phyloP scores from a whole-genome alignment of 2,888 invertebrate species.

The Sarcophaga rosellei region DNA sequence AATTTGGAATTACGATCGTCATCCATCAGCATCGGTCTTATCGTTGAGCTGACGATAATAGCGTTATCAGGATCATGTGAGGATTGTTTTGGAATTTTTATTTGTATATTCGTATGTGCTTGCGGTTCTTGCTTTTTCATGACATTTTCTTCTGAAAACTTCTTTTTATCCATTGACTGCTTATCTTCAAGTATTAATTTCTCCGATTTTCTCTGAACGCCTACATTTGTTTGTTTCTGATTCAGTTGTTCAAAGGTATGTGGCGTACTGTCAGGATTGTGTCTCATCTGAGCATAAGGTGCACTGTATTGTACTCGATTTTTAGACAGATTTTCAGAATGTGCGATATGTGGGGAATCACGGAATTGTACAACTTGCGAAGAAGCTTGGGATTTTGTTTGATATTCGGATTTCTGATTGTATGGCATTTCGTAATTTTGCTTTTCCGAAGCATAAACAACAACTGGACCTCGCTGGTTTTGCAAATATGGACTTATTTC shows the following conservation, averaged over 20 bases:
- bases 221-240: background rate
- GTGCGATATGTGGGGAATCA: conserved; percentile 42
- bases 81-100: conserved; percentile 73
- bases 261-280: conserved; percentile 70
- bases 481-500: conserved; percentile 75
- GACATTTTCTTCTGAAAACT: conserved; percentile 18
- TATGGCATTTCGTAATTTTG: conserved; percentile 57
- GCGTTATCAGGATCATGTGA: conserved; percentile 70
- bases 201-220: conserved; percentile 38
- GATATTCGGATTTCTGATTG: conserved; percentile 46
- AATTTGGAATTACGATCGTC: conserved; percentile 48
- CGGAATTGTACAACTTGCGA: conserved; percentile 54
- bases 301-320: conserved; percentile 75
- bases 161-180: conserved; percentile 5
- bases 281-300: conserved; percentile 77
- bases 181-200: conserved; percentile 38
- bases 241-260: conserved; percentile 13
- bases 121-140: conserved; percentile 51
- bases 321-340: conserved; percentile 18
- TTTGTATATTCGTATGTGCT: conserved; percentile 74
- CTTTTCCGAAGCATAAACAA: conserved; percentile 73
- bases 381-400: conserved; percentile 26
- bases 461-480: conserved; percentile 70
- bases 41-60: conserved; percentile 73
- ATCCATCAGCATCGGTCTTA: conserved; percentile 70